phyloP scores from a whole-genome alignment of 2,888 invertebrate species.

The Polietes domitor region DNA sequence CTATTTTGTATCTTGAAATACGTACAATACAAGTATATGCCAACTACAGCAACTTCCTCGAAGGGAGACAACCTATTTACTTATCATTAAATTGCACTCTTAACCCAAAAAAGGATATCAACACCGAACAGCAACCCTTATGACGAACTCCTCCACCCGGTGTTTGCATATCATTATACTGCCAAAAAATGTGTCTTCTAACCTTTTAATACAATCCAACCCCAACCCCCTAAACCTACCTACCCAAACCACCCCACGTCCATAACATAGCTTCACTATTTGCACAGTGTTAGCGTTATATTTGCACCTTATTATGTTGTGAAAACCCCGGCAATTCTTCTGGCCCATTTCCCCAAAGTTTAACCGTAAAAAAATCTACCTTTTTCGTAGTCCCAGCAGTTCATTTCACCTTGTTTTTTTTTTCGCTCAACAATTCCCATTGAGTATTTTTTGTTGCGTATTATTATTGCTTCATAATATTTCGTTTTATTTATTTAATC shows the following conservation, averaged over 20 bases:
- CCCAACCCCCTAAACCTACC: neutral
- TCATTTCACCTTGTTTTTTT: constrained; percentile 1
- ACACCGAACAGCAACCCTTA: neutral
- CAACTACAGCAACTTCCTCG: neutral
- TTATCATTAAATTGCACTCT: constrained; percentile 39
- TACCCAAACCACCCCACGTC: no score
- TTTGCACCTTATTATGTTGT: constrained; percentile 63
- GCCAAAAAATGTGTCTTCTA: neutral
- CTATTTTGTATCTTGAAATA: no score
- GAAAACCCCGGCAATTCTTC: neutral
- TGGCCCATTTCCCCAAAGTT: neutral
- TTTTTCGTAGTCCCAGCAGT: neutral
- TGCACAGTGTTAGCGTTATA: constrained; percentile 51
- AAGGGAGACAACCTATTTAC: constrained; percentile 21
- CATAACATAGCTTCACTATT: constrained; percentile 32
- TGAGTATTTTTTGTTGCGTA: constrained; percentile 23
- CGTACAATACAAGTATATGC: neutral
- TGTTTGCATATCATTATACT: constrained; percentile 32
- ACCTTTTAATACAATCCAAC: neutral
- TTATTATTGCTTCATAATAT: constrained; percentile 59
- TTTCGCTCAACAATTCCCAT: neutral
- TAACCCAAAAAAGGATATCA: neutral
- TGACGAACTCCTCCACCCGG: neutral
- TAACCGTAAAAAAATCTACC: constrained; percentile 4
- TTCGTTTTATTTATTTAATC: constrained; percentile 64